These are phyloP conservation scores for Lasioglossum calceatum DNA, from an alignment of 2,888 invertebrate species.

Conservation along the genomic window DNA sequence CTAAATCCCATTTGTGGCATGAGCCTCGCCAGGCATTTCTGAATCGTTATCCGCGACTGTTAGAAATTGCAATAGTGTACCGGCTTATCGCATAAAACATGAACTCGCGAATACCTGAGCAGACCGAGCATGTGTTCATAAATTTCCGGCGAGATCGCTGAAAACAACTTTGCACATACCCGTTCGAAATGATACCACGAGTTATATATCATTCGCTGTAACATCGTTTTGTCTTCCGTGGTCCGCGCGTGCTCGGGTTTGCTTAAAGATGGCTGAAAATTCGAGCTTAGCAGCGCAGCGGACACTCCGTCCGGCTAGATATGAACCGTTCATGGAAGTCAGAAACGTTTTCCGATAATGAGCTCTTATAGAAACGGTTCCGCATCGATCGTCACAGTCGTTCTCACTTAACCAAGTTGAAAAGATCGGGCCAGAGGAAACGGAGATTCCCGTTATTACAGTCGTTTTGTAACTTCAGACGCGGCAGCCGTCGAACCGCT, in stretches of 20 bases:
- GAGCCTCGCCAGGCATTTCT: background rate
- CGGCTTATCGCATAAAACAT: slow-evolving; percentile 6
- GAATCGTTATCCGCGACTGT: background rate
- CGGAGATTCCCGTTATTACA: slow-evolving; percentile 19
- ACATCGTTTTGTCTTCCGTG: background rate
- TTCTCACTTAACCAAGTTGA: slow-evolving; percentile 11
- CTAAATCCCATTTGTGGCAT: background rate
- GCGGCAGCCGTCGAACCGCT: background rate
- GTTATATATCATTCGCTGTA: slow-evolving; percentile 22
- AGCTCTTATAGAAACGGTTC: slow-evolving; percentile 15
- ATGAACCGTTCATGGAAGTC: slow-evolving; percentile 15
- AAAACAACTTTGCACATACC: slow-evolving; percentile 10
- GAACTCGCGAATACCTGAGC: background rate
- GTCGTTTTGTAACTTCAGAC: background rate
- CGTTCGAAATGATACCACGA: background rate
- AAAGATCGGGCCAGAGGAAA: slow-evolving; percentile 1
- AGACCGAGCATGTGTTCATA: slow-evolving; percentile 9
- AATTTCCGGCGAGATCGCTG: slow-evolving; percentile 27
- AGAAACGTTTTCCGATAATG: slow-evolving; percentile 21
- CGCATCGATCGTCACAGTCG: slow-evolving; percentile 4
- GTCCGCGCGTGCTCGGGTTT: no score
- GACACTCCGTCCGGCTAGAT: background rate
- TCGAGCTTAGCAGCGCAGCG: background rate
- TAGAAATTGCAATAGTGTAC: slow-evolving; percentile 24
- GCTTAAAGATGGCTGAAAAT: background rate